These are phyloP conservation scores for Nephrotoma guestfalica DNA, from an alignment of 2,888 invertebrate genomes.

Conservation along the genomic window DNA sequence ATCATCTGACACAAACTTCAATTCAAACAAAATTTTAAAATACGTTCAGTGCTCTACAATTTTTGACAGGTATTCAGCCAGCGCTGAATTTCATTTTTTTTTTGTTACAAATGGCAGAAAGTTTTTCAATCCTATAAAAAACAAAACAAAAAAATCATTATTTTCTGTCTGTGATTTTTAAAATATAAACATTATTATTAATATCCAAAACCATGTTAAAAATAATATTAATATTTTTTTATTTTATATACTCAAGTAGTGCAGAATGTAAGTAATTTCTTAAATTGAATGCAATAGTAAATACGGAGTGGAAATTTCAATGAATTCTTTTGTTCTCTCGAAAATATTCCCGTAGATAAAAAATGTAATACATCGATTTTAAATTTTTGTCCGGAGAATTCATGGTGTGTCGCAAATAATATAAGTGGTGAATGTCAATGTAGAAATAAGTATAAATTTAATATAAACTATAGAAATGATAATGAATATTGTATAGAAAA, in stretches of 20 bases:
- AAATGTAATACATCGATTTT: neutral
- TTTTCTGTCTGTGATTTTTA: neutral
- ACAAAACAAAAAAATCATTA: neutral
- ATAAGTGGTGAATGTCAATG: conserved; percentile 8
- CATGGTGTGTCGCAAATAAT: neutral
- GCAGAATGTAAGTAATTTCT: neutral
- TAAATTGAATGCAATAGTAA: neutral
- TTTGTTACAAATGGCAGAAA: neutral
- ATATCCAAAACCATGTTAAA: neutral
- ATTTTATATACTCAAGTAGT: neutral
- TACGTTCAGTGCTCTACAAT: neutral
- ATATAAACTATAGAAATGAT: conserved; percentile 7
- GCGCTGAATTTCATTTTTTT: neutral
- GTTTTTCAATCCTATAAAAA: neutral
- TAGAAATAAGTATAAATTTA: conserved; percentile 6
- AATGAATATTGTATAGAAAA: conserved; percentile 9
- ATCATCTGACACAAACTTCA: too few species aligned
- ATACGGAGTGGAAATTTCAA: neutral
- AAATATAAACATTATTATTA: neutral
- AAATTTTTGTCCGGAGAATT: neutral
- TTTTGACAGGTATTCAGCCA: neutral
- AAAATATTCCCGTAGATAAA: neutral
- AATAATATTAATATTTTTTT: neutral
- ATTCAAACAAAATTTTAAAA: neutral
- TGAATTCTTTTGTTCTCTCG: neutral